These are phyloP conservation scores for Dolichallabes microphthalmus DNA, from an alignment of 2,113 vertebrate genomes.

Conservation along the genomic window DNA sequence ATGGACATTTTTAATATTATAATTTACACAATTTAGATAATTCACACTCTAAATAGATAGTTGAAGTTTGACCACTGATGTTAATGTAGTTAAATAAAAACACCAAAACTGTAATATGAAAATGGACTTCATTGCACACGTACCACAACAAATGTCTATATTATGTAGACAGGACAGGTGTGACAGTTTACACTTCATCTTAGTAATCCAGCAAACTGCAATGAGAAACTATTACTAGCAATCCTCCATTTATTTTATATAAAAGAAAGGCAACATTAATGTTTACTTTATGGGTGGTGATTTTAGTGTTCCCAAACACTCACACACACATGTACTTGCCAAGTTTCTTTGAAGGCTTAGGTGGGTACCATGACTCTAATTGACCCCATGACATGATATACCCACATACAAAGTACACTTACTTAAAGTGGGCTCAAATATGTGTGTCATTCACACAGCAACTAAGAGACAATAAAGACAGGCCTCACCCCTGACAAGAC, in stretches of 20 bases:
- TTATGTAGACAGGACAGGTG: too few species aligned
- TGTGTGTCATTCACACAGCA: constrained; percentile 41
- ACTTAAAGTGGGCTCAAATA: constrained; percentile 49
- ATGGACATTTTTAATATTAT: background rate
- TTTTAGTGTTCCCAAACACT: constrained; percentile 30
- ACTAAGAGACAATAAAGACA: constrained; percentile 51
- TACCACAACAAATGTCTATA: constrained; percentile 5
- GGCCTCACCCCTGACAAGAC: constrained; percentile 53
- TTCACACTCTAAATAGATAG: background rate
- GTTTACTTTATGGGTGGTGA: constrained; percentile 26
- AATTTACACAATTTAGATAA: constrained; percentile 6
- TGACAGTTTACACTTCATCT: background rate
- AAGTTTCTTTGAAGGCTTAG: constrained; percentile 16
- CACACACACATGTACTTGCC: constrained; percentile 38
- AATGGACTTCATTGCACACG: background rate
- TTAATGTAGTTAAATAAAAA: constrained; percentile 8
- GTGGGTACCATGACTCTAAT: constrained; percentile 41
- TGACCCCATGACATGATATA: constrained; percentile 40
- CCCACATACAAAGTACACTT: constrained; percentile 37
- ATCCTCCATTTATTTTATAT: constrained; percentile 24
- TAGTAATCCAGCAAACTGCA: background rate
- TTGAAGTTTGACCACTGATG: background rate
- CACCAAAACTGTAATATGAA: background rate
- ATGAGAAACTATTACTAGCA: background rate
- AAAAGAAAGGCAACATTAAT: constrained; percentile 27